Evolutionary conservation across 1,140 invertebrate genomes (phyloP).

Genomic region (Propsilocerus akamusi): DNA sequence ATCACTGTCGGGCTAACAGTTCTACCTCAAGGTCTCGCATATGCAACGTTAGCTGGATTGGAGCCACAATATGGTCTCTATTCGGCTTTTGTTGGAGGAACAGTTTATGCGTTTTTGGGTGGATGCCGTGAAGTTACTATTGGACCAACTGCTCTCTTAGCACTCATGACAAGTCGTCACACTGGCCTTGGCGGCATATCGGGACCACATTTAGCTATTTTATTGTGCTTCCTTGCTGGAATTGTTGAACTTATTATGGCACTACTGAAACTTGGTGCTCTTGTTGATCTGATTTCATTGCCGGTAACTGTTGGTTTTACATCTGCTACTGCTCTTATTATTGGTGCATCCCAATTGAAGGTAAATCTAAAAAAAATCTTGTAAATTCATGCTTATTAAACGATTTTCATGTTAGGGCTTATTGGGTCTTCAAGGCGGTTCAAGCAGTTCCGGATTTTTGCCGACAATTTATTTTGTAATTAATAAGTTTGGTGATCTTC

Average conservation of each 20-base stretch:
- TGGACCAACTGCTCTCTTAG: slow-evolving; percentile 68
- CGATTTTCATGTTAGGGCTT: slow-evolving; percentile 27
- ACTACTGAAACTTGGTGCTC: slow-evolving; percentile 68
- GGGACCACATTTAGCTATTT: slow-evolving; percentile 52
- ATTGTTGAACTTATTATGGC: slow-evolving; percentile 69
- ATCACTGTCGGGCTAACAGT: slow-evolving; percentile 73
- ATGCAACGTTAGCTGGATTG: slow-evolving; percentile 64
- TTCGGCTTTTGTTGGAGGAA: slow-evolving; percentile 79
- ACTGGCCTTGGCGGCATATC: slow-evolving; percentile 21
- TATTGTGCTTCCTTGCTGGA: slow-evolving; percentile 68
- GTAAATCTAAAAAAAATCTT: neutral
- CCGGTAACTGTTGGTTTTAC: slow-evolving; percentile 87
- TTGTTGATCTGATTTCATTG: slow-evolving; percentile 84
- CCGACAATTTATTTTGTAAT: slow-evolving; percentile 40
- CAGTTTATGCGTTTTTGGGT: slow-evolving; percentile 78
- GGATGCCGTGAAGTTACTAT: slow-evolving; percentile 83
- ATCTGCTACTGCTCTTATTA: slow-evolving; percentile 79
- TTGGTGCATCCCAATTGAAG: slow-evolving; percentile 76
- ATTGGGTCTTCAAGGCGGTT: slow-evolving; percentile 40
- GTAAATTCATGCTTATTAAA: neutral
- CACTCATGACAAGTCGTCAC: slow-evolving; percentile 57
- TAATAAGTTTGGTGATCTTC: slow-evolving; percentile 31
- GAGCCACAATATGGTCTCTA: slow-evolving; percentile 79
- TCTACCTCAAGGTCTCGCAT: slow-evolving; percentile 74
- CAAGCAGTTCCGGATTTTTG: slow-evolving; percentile 37